Percentiles rank a stretch among this genome's conserved stretches.
These are phyloP conservation scores for Drosophila albomicans DNA, from an alignment of 1,140 invertebrate species.

Conservation along the genomic window DNA sequence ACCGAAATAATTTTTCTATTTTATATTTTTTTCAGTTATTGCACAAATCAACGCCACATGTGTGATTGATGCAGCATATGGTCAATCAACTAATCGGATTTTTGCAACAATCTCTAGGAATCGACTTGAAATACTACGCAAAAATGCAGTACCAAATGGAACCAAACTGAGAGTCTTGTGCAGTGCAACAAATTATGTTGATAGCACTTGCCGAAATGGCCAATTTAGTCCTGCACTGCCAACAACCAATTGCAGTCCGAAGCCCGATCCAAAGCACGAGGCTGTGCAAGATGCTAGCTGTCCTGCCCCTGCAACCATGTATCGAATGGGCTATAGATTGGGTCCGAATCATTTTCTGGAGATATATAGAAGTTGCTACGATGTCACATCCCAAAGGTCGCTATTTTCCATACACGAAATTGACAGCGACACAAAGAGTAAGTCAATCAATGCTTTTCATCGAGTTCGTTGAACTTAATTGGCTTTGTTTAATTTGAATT, in stretches of 20 bases:
- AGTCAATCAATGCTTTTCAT: background rate
- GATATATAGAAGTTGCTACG: conserved; percentile 3
- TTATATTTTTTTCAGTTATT: background rate
- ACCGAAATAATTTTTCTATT: too few species aligned
- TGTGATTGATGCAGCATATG: background rate
- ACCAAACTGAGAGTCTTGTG: background rate
- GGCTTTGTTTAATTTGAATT: background rate
- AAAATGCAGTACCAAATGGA: background rate
- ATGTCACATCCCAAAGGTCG: background rate
- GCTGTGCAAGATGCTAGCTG: background rate
- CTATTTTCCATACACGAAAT: background rate
- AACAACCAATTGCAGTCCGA: background rate
- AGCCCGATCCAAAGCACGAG: background rate
- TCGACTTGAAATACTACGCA: background rate
- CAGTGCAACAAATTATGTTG: background rate
- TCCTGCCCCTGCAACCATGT: background rate
- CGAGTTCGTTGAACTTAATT: background rate
- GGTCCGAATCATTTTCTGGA: background rate
- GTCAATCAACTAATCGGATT: background rate
- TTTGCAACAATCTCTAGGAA: background rate
- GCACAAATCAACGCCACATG: conserved; percentile 23
- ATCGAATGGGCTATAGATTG: background rate
- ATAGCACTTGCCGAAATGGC: background rate
- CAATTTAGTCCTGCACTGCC: background rate
- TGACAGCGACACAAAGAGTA: background rate